phyloP scores from a whole-genome alignment of 1,140 invertebrate species.

The Drosophila pachea region DNA sequence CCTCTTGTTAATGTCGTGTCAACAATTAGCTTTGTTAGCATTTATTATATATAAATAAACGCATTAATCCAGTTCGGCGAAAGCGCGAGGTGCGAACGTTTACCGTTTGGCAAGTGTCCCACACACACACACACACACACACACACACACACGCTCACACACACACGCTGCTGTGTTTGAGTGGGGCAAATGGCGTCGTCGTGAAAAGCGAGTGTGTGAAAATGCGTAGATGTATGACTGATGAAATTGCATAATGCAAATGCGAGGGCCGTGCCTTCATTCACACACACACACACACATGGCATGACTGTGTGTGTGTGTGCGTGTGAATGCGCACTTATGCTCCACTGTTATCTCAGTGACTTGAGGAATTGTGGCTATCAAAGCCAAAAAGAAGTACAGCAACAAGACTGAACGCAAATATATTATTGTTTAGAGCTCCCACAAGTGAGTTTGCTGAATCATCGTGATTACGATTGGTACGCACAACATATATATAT shows the following conservation, averaged over 20 bases:
- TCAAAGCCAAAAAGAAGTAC: background rate
- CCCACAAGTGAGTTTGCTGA: conserved; percentile 10
- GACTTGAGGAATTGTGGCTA: conserved; percentile 18
- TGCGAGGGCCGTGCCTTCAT: too few species aligned
- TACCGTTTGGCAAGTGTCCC: conserved; percentile 26
- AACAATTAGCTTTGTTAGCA: conserved; percentile 60
- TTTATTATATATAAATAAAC: conserved; percentile 50
- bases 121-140: conserved; percentile 1
- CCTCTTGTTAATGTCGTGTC: conserved; percentile 54
- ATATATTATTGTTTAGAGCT: conserved; percentile 22
- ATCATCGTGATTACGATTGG: conserved; percentile 26
- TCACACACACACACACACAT: too few species aligned
- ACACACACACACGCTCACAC: background rate
- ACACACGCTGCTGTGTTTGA: conserved; percentile 22
- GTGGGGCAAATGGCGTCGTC: conserved; percentile 9
- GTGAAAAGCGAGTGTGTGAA: conserved; percentile 3
- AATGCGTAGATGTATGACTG: background rate
- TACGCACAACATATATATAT: too few species aligned
- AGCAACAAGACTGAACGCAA: background rate
- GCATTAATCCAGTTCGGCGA: conserved; percentile 42
- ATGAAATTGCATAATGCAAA: conserved; percentile 30
- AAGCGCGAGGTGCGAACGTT: conserved; percentile 4
- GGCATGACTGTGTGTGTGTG: too few species aligned
- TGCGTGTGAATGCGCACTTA: too few species aligned
- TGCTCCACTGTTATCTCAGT: conserved; percentile 6